Conservation (phyloP, 1,140 invertebrate species). For the Drosophila tropicalis region DNA sequence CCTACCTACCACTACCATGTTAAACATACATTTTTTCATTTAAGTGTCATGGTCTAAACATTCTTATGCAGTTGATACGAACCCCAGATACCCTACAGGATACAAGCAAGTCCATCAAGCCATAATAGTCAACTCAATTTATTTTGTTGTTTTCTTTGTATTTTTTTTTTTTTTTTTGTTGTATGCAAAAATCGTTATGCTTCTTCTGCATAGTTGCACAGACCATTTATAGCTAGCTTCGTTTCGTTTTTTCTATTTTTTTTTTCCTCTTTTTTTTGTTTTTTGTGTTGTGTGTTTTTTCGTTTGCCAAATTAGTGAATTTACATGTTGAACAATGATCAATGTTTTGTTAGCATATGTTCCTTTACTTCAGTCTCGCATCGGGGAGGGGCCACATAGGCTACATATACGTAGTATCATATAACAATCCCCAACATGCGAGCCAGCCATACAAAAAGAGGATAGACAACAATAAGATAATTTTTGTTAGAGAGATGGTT, state of each 20-base stretch:
- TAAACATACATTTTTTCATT: too few species aligned
- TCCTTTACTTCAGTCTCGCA: constrained; percentile 51
- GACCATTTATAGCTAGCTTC: constrained; percentile 74
- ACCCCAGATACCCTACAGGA: background rate
- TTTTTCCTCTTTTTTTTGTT: constrained; percentile 14
- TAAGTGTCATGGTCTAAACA: too few species aligned
- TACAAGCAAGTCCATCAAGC: background rate
- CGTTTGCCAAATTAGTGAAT: constrained; percentile 80
- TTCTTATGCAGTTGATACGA: too few species aligned
- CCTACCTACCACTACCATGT: too few species aligned
- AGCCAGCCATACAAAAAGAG: background rate
- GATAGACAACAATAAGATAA: constrained; percentile 60
- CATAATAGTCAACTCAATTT: background rate
- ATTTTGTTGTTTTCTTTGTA: constrained; percentile 13
- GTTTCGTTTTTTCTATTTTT: constrained; percentile 18
- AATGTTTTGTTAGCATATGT: constrained; percentile 82
- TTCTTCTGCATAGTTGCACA: constrained; percentile 52
- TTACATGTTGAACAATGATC: constrained; percentile 82
- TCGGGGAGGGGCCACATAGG: background rate
- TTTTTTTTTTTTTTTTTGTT: constrained; percentile 44
- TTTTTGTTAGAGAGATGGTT: constrained; percentile 27
- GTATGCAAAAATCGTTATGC: constrained; percentile 80
- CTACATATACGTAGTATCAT: constrained; percentile 18
- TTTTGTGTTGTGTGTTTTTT: constrained; percentile 43
- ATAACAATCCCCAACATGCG: background rate